Evolutionary conservation across 2,113 vertebrate species (phyloP).

Genomic region (Clarias magur): DNA sequence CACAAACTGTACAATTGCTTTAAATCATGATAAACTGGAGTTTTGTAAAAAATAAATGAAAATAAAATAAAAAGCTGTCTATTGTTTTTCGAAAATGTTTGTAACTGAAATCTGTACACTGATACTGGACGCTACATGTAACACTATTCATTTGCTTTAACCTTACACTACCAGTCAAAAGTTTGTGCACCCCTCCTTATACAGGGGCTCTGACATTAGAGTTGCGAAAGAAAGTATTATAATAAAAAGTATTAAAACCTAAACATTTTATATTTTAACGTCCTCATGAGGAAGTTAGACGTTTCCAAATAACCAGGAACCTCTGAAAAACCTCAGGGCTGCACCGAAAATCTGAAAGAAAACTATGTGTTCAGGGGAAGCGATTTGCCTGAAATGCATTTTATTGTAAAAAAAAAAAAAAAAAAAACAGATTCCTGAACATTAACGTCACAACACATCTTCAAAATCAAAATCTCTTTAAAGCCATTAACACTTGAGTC

Average conservation of each 20-base stretch:
- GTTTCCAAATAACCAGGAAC: background rate
- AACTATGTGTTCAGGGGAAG: background rate
- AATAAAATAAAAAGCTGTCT: background rate
- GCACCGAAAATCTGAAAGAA: background rate
- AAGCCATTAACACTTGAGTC: background rate
- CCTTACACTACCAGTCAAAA: background rate
- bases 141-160: constrained; percentile 15
- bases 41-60: constrained; percentile 16
- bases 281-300: background rate
- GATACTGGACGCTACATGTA: constrained; percentile 7
- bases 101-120: background rate
- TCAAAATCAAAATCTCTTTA: background rate
- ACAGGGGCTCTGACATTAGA: background rate
- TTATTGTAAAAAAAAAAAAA: background rate
- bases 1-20: constrained; percentile 6
- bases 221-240: background rate
- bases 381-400: background rate
- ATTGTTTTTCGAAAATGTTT: background rate
- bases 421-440: background rate
- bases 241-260: background rate
- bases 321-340: background rate
- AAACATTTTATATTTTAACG: background rate
- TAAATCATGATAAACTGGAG: constrained; percentile 20
- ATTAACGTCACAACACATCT: background rate
- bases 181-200: background rate